These are phyloP conservation scores for Sebastes vulpes DNA, from an alignment of 2,797 vertebrate genomes.

Conservation along the genomic window DNA sequence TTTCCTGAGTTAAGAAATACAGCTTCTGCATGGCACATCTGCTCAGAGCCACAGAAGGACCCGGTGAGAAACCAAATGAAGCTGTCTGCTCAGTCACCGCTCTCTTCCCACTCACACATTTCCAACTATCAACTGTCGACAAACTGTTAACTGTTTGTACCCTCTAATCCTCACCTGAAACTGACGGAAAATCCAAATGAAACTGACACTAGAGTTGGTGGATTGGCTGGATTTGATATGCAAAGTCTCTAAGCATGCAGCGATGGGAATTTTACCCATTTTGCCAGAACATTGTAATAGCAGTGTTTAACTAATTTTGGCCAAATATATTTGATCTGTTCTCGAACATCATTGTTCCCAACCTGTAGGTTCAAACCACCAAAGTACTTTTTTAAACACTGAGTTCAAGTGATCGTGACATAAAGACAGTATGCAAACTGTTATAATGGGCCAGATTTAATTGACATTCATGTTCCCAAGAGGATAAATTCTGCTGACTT, in stretches of 20 bases:
- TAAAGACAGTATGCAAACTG: no score
- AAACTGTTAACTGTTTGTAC: conserved; percentile 33
- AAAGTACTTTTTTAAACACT: background rate
- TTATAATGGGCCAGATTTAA: no score
- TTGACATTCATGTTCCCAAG: no score
- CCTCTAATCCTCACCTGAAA: conserved; percentile 10
- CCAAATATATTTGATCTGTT: background rate
- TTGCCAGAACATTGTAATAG: background rate
- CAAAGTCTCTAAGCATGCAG: background rate
- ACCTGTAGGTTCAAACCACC: background rate
- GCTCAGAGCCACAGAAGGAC: conserved; percentile 51
- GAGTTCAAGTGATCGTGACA: no score
- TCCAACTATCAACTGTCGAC: conserved; percentile 25
- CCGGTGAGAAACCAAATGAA: conserved; percentile 54
- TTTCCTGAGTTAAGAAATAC: conserved; percentile 63
- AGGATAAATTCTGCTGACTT: no score
- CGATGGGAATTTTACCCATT: background rate
- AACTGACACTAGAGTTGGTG: background rate
- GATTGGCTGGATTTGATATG: background rate
- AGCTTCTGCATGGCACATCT: conserved; percentile 51
- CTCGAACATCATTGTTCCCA: background rate
- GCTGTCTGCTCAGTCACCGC: conserved; percentile 27
- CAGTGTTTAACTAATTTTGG: background rate
- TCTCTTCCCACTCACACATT: conserved; percentile 40
- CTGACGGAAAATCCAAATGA: conserved; percentile 13